Conservation (phyloP, 2,888 invertebrate species). For the Brassicogethes aeneus region DNA sequence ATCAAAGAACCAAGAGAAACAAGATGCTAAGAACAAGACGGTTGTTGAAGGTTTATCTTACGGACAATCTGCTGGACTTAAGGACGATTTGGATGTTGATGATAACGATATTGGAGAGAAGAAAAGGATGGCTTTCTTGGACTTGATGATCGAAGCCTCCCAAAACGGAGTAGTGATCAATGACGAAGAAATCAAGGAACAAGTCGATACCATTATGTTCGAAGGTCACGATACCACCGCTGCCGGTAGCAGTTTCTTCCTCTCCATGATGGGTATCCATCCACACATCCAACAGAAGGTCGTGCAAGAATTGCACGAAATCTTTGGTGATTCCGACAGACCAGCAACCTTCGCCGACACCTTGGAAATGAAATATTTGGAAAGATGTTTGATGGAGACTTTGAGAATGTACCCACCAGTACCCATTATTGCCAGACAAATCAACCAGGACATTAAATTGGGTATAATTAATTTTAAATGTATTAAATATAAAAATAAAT, state of each 20-base stretch:
- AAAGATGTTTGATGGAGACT: conserved; percentile 73
- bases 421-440: conserved; percentile 64
- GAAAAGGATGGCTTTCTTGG: conserved; percentile 78
- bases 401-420: conserved; percentile 73
- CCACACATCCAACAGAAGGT: conserved; percentile 66
- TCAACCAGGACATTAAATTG: conserved; percentile 62
- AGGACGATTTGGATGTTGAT: conserved; percentile 75
- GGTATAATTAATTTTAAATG: conserved; percentile 42
- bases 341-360: conserved; percentile 74
- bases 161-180: conserved; percentile 57
- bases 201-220: conserved; percentile 82
- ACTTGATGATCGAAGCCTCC: conserved; percentile 71
- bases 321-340: conserved; percentile 68
- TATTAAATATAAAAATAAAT: not conserved
- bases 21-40: conserved; percentile 10
- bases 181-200: conserved; percentile 73
- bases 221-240: conserved; percentile 82
- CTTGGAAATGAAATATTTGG: conserved; percentile 77
- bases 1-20: conserved; percentile 13
- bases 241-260: conserved; percentile 70
- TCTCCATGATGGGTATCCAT: conserved; percentile 69
- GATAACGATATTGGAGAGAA: conserved; percentile 65
- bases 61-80: conserved; percentile 27
- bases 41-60: conserved; percentile 11
- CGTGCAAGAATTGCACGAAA: conserved; percentile 61